These are phyloP conservation scores for Mythimna albipuncta DNA, from an alignment of 2,888 invertebrate species.

Conservation along the genomic window DNA sequence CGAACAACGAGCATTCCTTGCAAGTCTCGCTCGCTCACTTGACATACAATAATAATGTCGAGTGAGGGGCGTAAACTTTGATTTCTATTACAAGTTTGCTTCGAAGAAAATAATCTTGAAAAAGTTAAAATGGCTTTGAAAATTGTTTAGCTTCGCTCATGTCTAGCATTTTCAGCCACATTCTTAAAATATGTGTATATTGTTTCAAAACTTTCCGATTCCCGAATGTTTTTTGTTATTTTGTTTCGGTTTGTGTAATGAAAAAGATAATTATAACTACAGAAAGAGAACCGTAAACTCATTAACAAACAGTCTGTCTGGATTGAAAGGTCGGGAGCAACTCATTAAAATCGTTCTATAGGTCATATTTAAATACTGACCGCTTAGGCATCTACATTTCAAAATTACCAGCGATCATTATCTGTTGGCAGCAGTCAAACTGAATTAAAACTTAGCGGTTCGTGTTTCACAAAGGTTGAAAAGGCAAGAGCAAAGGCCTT, in stretches of 20 bases:
- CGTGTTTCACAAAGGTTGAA: conserved; percentile 42
- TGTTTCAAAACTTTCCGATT: conserved; percentile 35
- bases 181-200: conserved; percentile 42
- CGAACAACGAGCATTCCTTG: conserved; percentile 52
- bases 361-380: conserved; percentile 32
- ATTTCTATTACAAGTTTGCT: conserved; percentile 52
- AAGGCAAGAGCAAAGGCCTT: conserved; percentile 39
- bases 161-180: conserved; percentile 52
- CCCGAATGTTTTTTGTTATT: conserved; percentile 23
- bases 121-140: conserved; percentile 52
- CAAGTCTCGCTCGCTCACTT: conserved; percentile 45
- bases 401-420: conserved; percentile 42
- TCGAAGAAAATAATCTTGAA: conserved; percentile 49
- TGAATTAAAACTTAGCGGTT: conserved; percentile 47
- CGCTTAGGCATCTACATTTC: conserved; percentile 28
- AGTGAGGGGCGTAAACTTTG: conserved; percentile 45
- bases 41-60: conserved; percentile 49
- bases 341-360: conserved; percentile 50
- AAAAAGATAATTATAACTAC: conserved; percentile 15
- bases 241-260: conserved; percentile 19
- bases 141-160: conserved; percentile 49
- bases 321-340: conserved; percentile 28
- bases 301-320: conserved; percentile 18
- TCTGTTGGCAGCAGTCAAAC: conserved; percentile 44
- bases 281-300: conserved; percentile 1